Evolutionary conservation across 2,113 vertebrate species (phyloP).

Genomic region (Atrichornis clamosus): DNA sequence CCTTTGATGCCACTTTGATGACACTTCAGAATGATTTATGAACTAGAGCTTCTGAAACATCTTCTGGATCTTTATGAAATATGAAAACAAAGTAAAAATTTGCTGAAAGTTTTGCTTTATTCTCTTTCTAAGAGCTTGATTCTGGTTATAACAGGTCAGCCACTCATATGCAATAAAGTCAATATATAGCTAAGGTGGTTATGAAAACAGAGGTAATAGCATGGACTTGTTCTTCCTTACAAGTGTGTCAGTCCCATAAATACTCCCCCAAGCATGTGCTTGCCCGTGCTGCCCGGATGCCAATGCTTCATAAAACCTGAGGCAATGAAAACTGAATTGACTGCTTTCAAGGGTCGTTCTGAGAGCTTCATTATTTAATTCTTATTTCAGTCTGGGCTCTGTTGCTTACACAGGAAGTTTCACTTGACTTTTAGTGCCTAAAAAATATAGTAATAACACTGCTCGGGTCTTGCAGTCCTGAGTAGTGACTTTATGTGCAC

Average conservation of each 20-base stretch:
- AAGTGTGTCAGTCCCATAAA: slow-evolving; percentile 18
- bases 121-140: background rate
- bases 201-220: slow-evolving; percentile 30
- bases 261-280: background rate
- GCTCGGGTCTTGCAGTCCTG: background rate
- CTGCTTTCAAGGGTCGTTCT: slow-evolving; percentile 25
- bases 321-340: slow-evolving; percentile 55
- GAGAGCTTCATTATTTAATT: slow-evolving; percentile 53
- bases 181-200: slow-evolving; percentile 20
- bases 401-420: slow-evolving; percentile 52
- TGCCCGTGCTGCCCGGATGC: background rate
- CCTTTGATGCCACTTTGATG: background rate
- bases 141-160: background rate
- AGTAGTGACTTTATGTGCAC: slow-evolving; percentile 14
- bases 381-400: slow-evolving; percentile 29
- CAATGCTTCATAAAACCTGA: slow-evolving; percentile 29
- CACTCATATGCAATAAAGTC: background rate
- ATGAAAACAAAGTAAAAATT: background rate
- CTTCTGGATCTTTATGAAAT: background rate
- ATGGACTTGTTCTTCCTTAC: background rate
- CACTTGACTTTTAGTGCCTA: slow-evolving; percentile 32
- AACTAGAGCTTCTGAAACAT: background rate
- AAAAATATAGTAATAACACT: slow-evolving; percentile 32
- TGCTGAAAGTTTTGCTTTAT: background rate
- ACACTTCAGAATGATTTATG: background rate